Conservation (phyloP, 2,113 vertebrate genomes). For the Hypomesus transpacificus region DNA sequence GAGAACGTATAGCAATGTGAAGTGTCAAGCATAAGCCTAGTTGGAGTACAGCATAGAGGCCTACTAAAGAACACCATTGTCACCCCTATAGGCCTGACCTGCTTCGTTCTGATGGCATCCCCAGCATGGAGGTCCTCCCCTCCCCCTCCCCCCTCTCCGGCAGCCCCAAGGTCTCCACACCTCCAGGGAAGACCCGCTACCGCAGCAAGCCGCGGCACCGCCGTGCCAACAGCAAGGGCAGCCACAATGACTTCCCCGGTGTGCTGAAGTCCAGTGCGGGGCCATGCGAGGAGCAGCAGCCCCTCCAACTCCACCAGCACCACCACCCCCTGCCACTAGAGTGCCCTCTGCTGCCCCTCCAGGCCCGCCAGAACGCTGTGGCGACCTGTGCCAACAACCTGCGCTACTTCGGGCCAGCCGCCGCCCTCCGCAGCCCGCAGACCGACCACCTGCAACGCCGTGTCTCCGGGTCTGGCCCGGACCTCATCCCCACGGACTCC, state of each 20-base stretch:
- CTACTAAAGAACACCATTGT: too few species aligned
- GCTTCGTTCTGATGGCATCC: slow-evolving; percentile 89
- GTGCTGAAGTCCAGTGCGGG: slow-evolving; percentile 75
- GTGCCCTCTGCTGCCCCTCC: slow-evolving; percentile 61
- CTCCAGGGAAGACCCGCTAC: slow-evolving; percentile 85
- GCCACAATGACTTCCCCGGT: slow-evolving; percentile 85
- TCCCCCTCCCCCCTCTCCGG: slow-evolving; percentile 80
- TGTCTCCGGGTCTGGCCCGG: slow-evolving; percentile 85
- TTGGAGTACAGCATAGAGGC: too few species aligned
- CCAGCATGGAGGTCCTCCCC: slow-evolving; percentile 78
- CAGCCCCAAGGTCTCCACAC: slow-evolving; percentile 89
- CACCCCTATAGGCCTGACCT: slow-evolving; percentile 82
- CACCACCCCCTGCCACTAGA: slow-evolving; percentile 54
- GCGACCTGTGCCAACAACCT: slow-evolving; percentile 91
- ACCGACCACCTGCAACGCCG: slow-evolving; percentile 87
- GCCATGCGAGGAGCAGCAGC: slow-evolving; percentile 66
- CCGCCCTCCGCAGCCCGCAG: slow-evolving; percentile 91
- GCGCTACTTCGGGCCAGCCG: slow-evolving; percentile 93
- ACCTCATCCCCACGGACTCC: slow-evolving; percentile 86
- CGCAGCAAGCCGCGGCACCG: slow-evolving; percentile 94
- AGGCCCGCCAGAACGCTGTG: slow-evolving; percentile 80
- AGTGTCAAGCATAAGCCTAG: too few species aligned
- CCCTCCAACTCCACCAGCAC: slow-evolving; percentile 66
- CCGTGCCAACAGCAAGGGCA: slow-evolving; percentile 92
- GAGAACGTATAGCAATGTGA: too few species aligned